Percentiles rank a stretch among this genome's conserved stretches.
Evolutionary conservation across 1,140 invertebrate genomes (phyloP).

Genomic region (Bemisia tabaci): DNA sequence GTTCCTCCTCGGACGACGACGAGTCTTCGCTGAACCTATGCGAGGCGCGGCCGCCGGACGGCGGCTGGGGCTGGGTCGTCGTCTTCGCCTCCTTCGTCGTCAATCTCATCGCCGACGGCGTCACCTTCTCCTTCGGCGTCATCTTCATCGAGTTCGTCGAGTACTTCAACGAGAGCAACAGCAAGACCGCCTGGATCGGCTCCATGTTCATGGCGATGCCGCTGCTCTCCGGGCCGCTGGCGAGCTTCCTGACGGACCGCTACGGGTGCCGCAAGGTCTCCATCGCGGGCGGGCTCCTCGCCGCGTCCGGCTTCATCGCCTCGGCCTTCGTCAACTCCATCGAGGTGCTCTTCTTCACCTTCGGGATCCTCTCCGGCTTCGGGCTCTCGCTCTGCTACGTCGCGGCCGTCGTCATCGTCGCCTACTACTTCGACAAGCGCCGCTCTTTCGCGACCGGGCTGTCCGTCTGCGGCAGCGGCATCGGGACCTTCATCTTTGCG

Average conservation of each 20-base stretch:
- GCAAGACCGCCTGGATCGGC: conserved; percentile 76
- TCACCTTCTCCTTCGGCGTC: conserved; percentile 75
- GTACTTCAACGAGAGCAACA: conserved; percentile 52
- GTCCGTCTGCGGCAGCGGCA: conserved; percentile 76
- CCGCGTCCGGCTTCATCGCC: conserved; percentile 63
- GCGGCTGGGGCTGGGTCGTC: conserved; percentile 83
- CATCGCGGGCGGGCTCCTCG: conserved; percentile 38
- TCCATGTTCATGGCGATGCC: conserved; percentile 84
- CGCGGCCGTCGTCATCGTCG: conserved; percentile 81
- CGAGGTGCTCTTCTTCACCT: conserved; percentile 67
- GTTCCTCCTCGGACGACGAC: neutral
- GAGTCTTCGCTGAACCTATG: conserved; percentile 1
- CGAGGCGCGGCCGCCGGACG: conserved; percentile 58
- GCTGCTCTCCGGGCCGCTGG: conserved; percentile 72
- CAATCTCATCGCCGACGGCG: conserved; percentile 80
- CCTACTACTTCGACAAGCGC: conserved; percentile 91
- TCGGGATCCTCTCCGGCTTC: conserved; percentile 71
- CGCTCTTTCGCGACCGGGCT: conserved; percentile 83
- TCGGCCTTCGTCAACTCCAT: conserved; percentile 56
- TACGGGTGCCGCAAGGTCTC: conserved; percentile 24
- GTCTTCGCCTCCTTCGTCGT: conserved; percentile 77
- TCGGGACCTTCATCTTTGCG: conserved; percentile 74
- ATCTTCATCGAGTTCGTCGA: conserved; percentile 65
- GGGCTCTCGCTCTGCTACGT: conserved; percentile 78
- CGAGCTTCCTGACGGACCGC: conserved; percentile 72